Conservation (phyloP, 1,140 invertebrate genomes). For the Drosophila athabasca region DNA sequence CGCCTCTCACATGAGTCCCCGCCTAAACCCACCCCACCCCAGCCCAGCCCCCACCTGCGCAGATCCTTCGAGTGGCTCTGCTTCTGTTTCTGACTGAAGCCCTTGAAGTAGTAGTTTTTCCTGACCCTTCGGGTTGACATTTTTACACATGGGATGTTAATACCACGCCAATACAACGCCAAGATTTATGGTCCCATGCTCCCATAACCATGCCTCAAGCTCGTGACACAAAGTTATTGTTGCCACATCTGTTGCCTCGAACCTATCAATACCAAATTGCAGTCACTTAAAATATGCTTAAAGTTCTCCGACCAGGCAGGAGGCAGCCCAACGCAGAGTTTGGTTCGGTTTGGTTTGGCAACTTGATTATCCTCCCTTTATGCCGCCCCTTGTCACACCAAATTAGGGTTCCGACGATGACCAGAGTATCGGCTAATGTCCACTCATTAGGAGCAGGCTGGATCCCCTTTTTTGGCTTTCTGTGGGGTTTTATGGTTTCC, state of each 20-base stretch:
- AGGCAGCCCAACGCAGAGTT: neutral
- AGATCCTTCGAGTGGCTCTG: slow-evolving; percentile 14
- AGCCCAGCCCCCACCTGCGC: neutral
- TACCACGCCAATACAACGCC: neutral
- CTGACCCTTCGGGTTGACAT: slow-evolving; percentile 24
- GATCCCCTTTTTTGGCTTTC: slow-evolving; percentile 21
- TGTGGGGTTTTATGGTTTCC: neutral
- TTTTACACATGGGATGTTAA: slow-evolving; percentile 21
- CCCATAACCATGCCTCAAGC: neutral
- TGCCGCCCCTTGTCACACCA: slow-evolving; percentile 9
- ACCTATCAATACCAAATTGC: slow-evolving; percentile 75
- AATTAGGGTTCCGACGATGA: slow-evolving; percentile 52
- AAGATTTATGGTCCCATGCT: slow-evolving; percentile 19
- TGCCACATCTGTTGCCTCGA: slow-evolving; percentile 60
- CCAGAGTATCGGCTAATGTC: slow-evolving; percentile 56
- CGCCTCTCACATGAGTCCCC: slow-evolving; percentile 11
- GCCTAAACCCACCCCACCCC: too few species aligned
- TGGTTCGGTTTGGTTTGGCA: slow-evolving; percentile 7
- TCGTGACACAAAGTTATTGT: slow-evolving; percentile 23
- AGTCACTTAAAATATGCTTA: slow-evolving; percentile 68
- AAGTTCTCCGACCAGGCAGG: slow-evolving; percentile 11
- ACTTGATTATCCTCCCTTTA: slow-evolving; percentile 56
- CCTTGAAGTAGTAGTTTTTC: slow-evolving; percentile 27
- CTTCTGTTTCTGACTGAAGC: slow-evolving; percentile 43
- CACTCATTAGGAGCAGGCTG: slow-evolving; percentile 62